Percentiles rank a stretch among this genome's conserved stretches.
phyloP scores from a whole-genome alignment of 2,888 invertebrate species.

The Himalopsyche tibetana region DNA sequence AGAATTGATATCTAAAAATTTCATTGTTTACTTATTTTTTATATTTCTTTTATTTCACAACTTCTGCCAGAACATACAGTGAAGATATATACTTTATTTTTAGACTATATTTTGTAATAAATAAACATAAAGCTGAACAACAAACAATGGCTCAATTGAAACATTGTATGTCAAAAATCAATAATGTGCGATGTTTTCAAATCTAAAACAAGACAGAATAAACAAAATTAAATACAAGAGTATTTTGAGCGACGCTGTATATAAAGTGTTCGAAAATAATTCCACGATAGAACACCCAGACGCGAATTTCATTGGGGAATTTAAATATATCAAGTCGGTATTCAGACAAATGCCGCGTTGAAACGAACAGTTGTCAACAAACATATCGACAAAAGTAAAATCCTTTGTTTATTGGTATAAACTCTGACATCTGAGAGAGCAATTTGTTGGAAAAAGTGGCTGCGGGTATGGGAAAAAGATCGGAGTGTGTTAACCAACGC shows the following conservation, averaged over 20 bases:
- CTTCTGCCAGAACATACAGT: too few species aligned
- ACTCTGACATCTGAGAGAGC: conserved; percentile 35
- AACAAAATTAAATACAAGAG: not conserved
- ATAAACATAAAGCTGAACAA: too few species aligned
- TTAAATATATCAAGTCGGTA: conserved; percentile 34
- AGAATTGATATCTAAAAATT: too few species aligned
- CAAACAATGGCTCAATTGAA: too few species aligned
- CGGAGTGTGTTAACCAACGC: not conserved
- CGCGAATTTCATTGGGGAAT: conserved; percentile 39
- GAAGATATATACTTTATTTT: too few species aligned
- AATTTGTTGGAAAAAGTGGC: conserved; percentile 31
- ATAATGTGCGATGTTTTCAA: too few species aligned
- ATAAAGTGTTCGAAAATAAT: conserved; percentile 26
- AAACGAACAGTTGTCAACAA: conserved; percentile 24
- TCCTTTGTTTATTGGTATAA: conserved; percentile 42
- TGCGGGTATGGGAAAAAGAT: not conserved
- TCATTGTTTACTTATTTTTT: too few species aligned
- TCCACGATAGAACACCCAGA: conserved; percentile 5
- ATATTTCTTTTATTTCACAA: too few species aligned
- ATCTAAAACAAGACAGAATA: too few species aligned
- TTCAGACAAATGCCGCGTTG: conserved; percentile 32
- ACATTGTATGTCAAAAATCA: too few species aligned
- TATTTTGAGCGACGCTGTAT: not conserved
- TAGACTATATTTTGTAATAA: too few species aligned
- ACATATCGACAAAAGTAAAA: conserved; percentile 30